phyloP scores from a whole-genome alignment of 1,140 invertebrate genomes.

The Leptoteleia sp. region DNA sequence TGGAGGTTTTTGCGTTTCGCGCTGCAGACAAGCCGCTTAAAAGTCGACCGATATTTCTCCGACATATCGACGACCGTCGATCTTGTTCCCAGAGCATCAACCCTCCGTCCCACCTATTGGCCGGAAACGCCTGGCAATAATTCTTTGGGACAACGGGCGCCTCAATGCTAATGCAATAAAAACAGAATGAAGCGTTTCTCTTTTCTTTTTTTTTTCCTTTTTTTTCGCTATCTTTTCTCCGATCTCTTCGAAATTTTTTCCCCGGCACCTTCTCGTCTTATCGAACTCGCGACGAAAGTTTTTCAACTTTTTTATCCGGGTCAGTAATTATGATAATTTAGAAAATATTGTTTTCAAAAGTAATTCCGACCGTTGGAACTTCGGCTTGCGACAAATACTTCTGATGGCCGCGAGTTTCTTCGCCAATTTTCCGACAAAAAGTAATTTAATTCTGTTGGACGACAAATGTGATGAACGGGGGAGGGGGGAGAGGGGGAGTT shows the following conservation, averaged over 20 bases:
- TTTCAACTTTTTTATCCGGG: constrained; percentile 12
- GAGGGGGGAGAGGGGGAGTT: no score
- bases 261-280: constrained; percentile 11
- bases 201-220: no score
- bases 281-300: constrained; percentile 4
- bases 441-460: no score
- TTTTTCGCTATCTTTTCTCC: neutral
- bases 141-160: constrained; percentile 3
- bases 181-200: constrained; percentile 3
- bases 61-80: neutral
- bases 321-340: constrained; percentile 25
- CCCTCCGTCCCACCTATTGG: no score
- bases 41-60: neutral
- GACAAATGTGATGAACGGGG: no score
- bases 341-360: constrained; percentile 22
- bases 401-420: neutral
- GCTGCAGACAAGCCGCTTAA: neutral
- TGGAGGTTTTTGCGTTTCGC: neutral
- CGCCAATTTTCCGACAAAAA: no score
- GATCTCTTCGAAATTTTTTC: neutral
- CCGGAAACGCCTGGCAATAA: neutral
- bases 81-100: no score
- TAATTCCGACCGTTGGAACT: constrained; percentile 7
- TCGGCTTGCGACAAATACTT: constrained; percentile 8
- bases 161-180: constrained; percentile 12